A percentile compares a stretch with the other conserved stretches of the same genome.
These are phyloP conservation scores for Hesperophylax magnus DNA, from an alignment of 1,140 invertebrate genomes.

Conservation along the genomic window DNA sequence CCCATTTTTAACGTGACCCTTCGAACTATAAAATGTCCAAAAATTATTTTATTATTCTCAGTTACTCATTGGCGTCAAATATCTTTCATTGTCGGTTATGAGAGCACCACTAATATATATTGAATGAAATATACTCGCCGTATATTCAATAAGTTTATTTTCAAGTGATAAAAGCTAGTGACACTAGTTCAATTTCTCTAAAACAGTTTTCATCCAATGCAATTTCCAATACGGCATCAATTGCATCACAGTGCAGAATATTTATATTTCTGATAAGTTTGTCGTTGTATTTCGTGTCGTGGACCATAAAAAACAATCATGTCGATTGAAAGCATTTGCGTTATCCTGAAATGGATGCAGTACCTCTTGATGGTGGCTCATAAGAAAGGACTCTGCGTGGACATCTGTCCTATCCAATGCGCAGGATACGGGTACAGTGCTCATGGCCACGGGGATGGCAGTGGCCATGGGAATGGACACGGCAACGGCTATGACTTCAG, in stretches of 20 bases:
- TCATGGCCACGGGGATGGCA: conserved; percentile 17
- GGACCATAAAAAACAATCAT: conserved; percentile 1
- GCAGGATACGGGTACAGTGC: conserved; percentile 19
- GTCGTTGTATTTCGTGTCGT: no score
- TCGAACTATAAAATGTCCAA: neutral
- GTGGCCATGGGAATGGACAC: conserved; percentile 34
- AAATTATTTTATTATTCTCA: neutral
- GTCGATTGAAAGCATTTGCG: conserved; percentile 52
- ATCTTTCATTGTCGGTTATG: no score
- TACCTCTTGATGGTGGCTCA: conserved; percentile 51
- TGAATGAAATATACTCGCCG: no score
- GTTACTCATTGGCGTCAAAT: no score
- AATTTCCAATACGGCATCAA: no score
- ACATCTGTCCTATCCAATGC: conserved; percentile 53
- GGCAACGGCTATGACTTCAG: conserved; percentile 25
- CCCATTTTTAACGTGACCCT: neutral
- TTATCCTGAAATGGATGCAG: conserved; percentile 54
- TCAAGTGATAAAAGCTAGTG: no score
- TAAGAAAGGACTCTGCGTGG: conserved; percentile 51
- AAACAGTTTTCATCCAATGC: no score
- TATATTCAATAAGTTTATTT: no score
- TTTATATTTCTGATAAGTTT: no score
- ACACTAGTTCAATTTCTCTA: no score
- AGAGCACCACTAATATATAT: no score
- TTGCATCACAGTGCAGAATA: no score